phyloP scores from a whole-genome alignment of 2,797 vertebrate genomes.

The Acipenser transmontanus region DNA sequence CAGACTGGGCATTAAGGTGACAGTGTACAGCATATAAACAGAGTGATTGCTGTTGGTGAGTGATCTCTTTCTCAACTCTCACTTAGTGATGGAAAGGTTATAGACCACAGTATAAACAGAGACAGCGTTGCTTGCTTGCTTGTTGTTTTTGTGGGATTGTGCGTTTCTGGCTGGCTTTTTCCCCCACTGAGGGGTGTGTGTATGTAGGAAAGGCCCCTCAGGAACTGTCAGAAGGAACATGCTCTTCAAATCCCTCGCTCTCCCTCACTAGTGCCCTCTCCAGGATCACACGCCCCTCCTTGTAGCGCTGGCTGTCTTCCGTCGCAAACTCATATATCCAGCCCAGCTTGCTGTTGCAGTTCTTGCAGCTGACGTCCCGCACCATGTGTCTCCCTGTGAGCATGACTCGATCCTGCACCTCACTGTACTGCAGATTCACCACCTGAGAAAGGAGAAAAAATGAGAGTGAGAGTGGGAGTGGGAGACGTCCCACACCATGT shows the following conservation, averaged over 20 bases:
- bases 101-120: not conserved
- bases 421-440: constrained; percentile 95
- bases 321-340: constrained; percentile 99
- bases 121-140: constrained; percentile 27
- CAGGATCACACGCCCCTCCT: constrained; percentile 94
- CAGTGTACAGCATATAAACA: not conserved
- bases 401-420: constrained; percentile 97
- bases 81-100: not conserved
- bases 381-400: constrained; percentile 97
- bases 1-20: not conserved
- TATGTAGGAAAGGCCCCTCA: constrained; percentile 48
- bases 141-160: constrained; percentile 21
- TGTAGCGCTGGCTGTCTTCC: constrained; percentile 96
- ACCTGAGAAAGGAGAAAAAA: constrained; percentile 57
- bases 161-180: not conserved
- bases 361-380: constrained; percentile 96
- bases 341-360: constrained; percentile 97
- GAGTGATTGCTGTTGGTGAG: not conserved
- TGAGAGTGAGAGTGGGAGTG: not conserved
- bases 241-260: constrained; percentile 96
- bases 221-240: constrained; percentile 90
- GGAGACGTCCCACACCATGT: no score
- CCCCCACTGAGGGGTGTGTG: no score
- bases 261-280: constrained; percentile 90
- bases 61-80: not conserved